phyloP scores from a whole-genome alignment of 1,140 invertebrate species.

The Ruditapes philippinarum region DNA sequence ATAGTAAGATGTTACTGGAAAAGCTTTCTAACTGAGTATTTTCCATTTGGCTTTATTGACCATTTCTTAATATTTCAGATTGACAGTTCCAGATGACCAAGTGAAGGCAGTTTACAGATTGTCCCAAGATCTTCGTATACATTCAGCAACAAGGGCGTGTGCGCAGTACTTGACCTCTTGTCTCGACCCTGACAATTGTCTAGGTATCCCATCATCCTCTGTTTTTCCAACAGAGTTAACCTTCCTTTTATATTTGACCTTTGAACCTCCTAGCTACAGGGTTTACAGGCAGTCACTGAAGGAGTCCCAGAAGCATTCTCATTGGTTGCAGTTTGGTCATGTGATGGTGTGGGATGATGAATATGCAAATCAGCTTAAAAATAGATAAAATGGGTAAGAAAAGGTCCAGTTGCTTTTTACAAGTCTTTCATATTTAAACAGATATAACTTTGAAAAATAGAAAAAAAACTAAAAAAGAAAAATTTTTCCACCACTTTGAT shows the following conservation, averaged over 20 bases:
- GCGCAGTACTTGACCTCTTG: slow-evolving; percentile 90
- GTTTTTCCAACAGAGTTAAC: slow-evolving; percentile 55
- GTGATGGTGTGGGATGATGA: slow-evolving; percentile 1
- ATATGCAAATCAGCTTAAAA: slow-evolving; percentile 40
- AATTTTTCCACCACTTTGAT: background rate
- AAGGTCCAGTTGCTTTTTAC: background rate
- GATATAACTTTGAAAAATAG: background rate
- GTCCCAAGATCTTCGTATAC: slow-evolving; percentile 92
- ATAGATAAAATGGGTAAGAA: background rate
- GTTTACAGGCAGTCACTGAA: slow-evolving; percentile 62
- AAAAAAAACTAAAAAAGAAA: too few relatives aligned
- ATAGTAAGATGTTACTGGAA: too few relatives aligned
- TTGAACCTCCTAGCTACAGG: slow-evolving; percentile 52
- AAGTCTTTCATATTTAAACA: background rate
- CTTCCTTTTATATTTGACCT: slow-evolving; percentile 63
- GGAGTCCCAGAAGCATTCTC: background rate
- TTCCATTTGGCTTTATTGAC: too few relatives aligned
- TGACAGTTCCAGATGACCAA: slow-evolving; percentile 88
- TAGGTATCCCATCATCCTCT: slow-evolving; percentile 84
- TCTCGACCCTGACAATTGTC: slow-evolving; percentile 90
- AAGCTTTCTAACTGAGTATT: too few relatives aligned
- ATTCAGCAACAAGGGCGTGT: slow-evolving; percentile 91
- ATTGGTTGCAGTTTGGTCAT: background rate
- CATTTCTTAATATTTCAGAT: slow-evolving; percentile 82
- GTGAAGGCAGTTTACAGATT: slow-evolving; percentile 92